Conservation (phyloP, 2,113 vertebrate genomes). For the Vanacampus margaritifer region DNA sequence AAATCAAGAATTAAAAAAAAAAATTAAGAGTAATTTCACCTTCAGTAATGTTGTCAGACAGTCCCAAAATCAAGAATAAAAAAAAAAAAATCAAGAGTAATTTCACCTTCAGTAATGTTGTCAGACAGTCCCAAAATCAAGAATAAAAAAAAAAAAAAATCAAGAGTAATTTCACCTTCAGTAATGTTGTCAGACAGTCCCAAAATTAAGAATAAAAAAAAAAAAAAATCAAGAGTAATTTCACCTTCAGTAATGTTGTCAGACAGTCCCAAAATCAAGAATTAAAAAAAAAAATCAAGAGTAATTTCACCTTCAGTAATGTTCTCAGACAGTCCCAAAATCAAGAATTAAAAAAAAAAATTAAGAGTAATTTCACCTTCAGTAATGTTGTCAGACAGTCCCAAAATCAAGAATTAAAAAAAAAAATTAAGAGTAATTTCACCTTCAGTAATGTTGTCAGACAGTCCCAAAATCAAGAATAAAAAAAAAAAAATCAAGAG, state of each 20-base stretch:
- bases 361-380: slow-evolving; percentile 63
- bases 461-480: slow-evolving; percentile 70
- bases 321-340: slow-evolving; percentile 62
- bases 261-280: slow-evolving; percentile 69
- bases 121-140: slow-evolving; percentile 68
- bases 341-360: too few species aligned
- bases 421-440: neutral
- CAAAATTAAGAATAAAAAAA: too few species aligned
- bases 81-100: neutral
- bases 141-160: too few species aligned
- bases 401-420: too few species aligned
- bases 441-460: slow-evolving; percentile 70
- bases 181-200: slow-evolving; percentile 57
- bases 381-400: slow-evolving; percentile 49
- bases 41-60: slow-evolving; percentile 56
- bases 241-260: slow-evolving; percentile 68
- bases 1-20: too few species aligned
- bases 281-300: neutral
- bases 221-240: neutral
- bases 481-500: neutral
- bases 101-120: slow-evolving; percentile 67
- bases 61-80: too few species aligned
- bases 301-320: slow-evolving; percentile 67
- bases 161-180: slow-evolving; percentile 62
- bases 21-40: slow-evolving; percentile 54